A percentile compares a stretch with the other conserved stretches of the same genome.
Conservation (phyloP, 2,113 vertebrate genomes). For the Paratilapia polleni region DNA sequence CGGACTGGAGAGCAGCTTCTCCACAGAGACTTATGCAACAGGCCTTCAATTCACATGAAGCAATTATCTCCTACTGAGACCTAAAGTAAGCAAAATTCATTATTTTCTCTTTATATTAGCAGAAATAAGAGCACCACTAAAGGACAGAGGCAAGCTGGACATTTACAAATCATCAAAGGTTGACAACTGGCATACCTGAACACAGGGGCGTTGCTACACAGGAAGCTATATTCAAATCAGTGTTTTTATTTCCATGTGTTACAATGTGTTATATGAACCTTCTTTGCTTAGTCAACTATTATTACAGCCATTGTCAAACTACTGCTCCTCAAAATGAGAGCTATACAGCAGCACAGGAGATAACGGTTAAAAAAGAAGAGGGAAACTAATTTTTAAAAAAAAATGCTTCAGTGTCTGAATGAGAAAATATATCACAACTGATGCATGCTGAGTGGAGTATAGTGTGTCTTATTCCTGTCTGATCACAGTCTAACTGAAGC, state of each 20-base stretch:
- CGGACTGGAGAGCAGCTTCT: constrained; percentile 25
- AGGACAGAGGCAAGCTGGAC: background rate
- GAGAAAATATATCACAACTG: background rate
- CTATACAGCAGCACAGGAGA: background rate
- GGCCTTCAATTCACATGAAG: constrained; percentile 26
- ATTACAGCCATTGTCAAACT: background rate
- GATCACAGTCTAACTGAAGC: background rate
- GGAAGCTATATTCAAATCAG: background rate
- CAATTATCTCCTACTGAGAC: constrained; percentile 20
- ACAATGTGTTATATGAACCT: background rate
- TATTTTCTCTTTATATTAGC: constrained; percentile 27
- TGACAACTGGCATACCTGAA: too few relatives aligned
- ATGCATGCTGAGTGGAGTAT: background rate
- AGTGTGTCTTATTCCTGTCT: constrained; percentile 31
- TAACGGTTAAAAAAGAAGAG: background rate
- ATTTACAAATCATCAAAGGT: background rate
- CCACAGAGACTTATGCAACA: constrained; percentile 22
- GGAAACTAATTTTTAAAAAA: background rate
- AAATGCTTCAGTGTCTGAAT: background rate
- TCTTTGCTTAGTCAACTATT: background rate
- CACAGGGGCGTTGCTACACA: too few relatives aligned
- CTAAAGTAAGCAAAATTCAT: constrained; percentile 31
- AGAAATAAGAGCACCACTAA: background rate
- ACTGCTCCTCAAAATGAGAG: background rate
- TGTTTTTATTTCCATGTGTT: background rate